phyloP scores from a whole-genome alignment of 2,113 vertebrate genomes.

The Sceloporus tristichus region DNA sequence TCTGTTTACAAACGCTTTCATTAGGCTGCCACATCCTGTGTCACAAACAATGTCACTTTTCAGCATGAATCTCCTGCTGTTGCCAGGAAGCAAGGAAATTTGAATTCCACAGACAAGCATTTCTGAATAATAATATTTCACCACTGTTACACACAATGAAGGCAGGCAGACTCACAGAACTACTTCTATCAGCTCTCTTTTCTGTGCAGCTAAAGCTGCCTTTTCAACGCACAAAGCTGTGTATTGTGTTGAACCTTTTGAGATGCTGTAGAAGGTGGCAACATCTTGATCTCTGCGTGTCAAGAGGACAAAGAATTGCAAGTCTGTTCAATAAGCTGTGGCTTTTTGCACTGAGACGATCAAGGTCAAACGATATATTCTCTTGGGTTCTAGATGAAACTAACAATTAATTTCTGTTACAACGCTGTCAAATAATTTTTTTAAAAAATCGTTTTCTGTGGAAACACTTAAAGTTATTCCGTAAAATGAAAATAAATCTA shows the following conservation, averaged over 20 bases:
- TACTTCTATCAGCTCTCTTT: neutral
- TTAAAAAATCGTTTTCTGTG: neutral
- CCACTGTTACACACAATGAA: neutral
- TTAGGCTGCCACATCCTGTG: conserved; percentile 33
- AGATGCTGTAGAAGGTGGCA: neutral
- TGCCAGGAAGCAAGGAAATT: conserved; percentile 2
- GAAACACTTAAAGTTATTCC: conserved; percentile 34
- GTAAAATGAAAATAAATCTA: conserved; percentile 33
- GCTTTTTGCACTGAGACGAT: neutral
- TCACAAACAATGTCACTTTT: conserved; percentile 30
- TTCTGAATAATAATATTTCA: conserved; percentile 33
- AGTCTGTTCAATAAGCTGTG: neutral
- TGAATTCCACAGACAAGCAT: conserved; percentile 11
- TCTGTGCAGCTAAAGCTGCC: neutral
- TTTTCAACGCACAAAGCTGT: conserved; percentile 8
- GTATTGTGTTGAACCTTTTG: neutral
- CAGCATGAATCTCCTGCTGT: conserved; percentile 21
- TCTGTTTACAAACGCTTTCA: conserved; percentile 38
- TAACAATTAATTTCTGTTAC: conserved; percentile 22
- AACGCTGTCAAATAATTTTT: neutral
- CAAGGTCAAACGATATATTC: neutral
- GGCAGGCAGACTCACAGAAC: conserved; percentile 1
- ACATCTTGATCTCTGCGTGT: neutral
- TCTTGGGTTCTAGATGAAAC: conserved; percentile 22
- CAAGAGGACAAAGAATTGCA: neutral